Conservation (phyloP, 2,113 vertebrate genomes). For the Silurus glanis region DNA sequence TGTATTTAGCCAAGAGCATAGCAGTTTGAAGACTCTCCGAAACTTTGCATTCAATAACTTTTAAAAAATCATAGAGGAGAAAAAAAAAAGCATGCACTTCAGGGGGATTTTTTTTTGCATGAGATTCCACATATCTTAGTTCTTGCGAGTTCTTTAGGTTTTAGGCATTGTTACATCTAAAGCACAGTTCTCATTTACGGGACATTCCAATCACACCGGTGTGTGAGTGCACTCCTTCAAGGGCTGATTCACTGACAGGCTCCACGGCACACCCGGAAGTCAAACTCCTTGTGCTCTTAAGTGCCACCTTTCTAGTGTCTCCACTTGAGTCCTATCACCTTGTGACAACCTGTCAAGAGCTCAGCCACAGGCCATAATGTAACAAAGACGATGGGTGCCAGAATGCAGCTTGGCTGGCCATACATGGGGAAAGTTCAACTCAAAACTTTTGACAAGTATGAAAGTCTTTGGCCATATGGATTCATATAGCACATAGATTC, state of each 20-base stretch:
- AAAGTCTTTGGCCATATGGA: slow-evolving; percentile 5
- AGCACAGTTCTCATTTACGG: slow-evolving; percentile 20
- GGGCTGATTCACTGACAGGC: slow-evolving; percentile 20
- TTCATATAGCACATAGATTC: slow-evolving; percentile 1
- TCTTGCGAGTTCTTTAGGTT: background rate
- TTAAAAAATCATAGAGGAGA: background rate
- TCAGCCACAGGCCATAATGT: slow-evolving; percentile 54
- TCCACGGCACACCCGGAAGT: slow-evolving; percentile 40
- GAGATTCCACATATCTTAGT: background rate
- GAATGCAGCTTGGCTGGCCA: slow-evolving; percentile 52
- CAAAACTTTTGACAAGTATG: slow-evolving; percentile 41
- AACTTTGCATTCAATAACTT: slow-evolving; percentile 13
- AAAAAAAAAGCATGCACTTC: background rate
- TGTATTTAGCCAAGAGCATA: background rate
- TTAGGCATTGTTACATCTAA: background rate
- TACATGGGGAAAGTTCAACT: slow-evolving; percentile 64
- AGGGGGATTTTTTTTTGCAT: background rate
- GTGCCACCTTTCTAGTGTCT: slow-evolving; percentile 56
- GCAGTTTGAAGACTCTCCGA: background rate
- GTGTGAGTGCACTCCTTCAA: slow-evolving; percentile 5
- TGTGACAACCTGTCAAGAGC: slow-evolving; percentile 66
- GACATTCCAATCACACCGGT: slow-evolving; percentile 24
- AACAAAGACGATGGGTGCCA: slow-evolving; percentile 42
- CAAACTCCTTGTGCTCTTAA: slow-evolving; percentile 48
- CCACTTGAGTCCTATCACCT: slow-evolving; percentile 60